Evolutionary conservation across 2,888 invertebrate species (phyloP).

Genomic region (Apodemia arnacis): DNA sequence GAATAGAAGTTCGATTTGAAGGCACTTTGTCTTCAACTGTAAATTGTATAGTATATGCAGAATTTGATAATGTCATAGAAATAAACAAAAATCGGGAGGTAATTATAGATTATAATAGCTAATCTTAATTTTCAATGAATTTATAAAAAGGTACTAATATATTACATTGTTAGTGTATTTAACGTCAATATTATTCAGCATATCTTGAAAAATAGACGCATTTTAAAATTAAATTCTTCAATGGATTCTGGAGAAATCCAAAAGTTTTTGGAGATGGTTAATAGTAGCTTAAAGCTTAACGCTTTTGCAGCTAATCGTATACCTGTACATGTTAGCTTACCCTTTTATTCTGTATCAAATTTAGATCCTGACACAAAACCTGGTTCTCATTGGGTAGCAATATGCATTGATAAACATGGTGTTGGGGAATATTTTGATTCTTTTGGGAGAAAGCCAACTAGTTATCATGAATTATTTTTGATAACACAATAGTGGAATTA

Average conservation of each 20-base stretch:
- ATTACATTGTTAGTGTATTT: slow-evolving; percentile 2
- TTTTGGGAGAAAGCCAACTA: slow-evolving; percentile 3
- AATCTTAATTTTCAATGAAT: background rate
- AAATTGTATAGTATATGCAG: slow-evolving; percentile 20
- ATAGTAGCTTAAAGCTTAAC: background rate
- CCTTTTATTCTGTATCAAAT: background rate
- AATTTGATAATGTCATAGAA: slow-evolving; percentile 14
- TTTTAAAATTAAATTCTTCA: background rate
- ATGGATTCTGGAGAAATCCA: background rate
- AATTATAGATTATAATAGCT: background rate
- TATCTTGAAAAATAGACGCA: background rate
- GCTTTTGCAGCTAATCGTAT: slow-evolving; percentile 11
- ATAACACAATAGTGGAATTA: background rate
- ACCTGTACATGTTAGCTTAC: background rate
- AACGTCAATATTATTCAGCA: background rate
- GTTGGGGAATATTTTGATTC: slow-evolving; percentile 16
- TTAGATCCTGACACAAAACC: slow-evolving; percentile 13
- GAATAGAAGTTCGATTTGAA: slow-evolving; percentile 17
- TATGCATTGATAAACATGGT: slow-evolving; percentile 14
- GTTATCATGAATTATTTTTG: slow-evolving; percentile 10
- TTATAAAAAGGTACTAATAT: background rate
- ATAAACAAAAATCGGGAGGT: slow-evolving; percentile 2
- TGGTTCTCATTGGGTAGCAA: slow-evolving; percentile 17
- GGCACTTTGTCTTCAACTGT: slow-evolving; percentile 1
- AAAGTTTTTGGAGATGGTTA: background rate